Conservation (phyloP, 23 tunicate genomes). For the Halocynthia roretzi region DNA sequence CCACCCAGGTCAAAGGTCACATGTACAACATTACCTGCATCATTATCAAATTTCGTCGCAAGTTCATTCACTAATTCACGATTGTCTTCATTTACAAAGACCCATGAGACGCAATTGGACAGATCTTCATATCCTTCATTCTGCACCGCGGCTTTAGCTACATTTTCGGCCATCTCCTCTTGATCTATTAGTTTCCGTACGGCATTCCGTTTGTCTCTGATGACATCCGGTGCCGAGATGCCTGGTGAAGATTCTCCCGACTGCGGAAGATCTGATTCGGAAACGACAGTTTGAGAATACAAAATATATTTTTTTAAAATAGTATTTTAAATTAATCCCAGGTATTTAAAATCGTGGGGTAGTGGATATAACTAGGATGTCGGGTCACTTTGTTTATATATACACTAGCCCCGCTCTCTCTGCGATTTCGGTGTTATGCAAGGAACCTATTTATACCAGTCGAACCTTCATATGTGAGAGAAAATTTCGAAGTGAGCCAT, state of each 20-base stretch:
- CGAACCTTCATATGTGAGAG: too few species aligned
- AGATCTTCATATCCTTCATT: conserved; percentile 20
- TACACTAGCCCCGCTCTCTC: too few species aligned
- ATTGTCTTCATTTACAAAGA: conserved; percentile 28
- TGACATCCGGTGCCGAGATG: not conserved
- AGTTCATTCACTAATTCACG: not conserved
- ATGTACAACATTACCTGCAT: conserved; percentile 20
- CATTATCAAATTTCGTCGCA: conserved; percentile 28
- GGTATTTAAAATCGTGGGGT: too few species aligned
- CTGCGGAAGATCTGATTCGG: too few species aligned
- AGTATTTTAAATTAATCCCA: too few species aligned
- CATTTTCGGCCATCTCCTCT: conserved; percentile 32
- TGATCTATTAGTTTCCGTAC: conserved; percentile 41
- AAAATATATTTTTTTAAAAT: too few species aligned
- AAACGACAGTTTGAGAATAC: too few species aligned
- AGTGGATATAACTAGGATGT: too few species aligned
- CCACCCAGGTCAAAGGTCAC: not conserved
- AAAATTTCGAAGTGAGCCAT: too few species aligned
- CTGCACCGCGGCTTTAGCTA: conserved; percentile 82
- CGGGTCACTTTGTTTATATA: too few species aligned
- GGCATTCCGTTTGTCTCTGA: not conserved
- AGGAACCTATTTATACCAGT: too few species aligned
- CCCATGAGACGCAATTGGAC: conserved; percentile 51
- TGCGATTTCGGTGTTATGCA: too few species aligned
- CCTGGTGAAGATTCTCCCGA: not conserved